Evolutionary conservation across 2,113 vertebrate genomes (phyloP), one percentile per base, ranked within the genome.

Genomic region (Sclerurus mexicanus): DNA sequence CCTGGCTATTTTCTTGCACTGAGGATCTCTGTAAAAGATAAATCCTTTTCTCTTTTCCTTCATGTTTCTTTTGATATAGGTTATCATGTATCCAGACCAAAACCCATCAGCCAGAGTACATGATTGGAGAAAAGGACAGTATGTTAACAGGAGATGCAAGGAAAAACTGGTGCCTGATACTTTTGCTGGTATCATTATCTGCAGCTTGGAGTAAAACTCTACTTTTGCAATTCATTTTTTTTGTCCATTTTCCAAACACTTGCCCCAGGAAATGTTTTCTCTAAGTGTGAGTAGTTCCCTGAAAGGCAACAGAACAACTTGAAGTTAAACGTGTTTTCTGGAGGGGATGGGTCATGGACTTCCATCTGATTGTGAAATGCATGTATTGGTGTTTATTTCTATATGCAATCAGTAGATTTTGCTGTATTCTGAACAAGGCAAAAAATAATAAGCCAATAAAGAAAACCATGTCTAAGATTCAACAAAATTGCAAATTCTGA

Each of bases 111-210:
- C 14, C 14, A n/a, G 7, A 7, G 27, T 9, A 77, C 6, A 74
- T 2, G 62, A 58, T 33, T 18, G 16, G 7, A 30, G 63, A 33
- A 49, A 40, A 44, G 10, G 25, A n/a, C 22, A 47, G 5, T 8
- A 31, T 0, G 0, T 66, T 76, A 66, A 42, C 17, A 58, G 20
- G 27, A 77, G 16, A 24, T n/a, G 6, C 39, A 52, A 50, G 7
- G 6, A 5, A 55, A 64, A 79, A 25, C 4, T 39, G 20, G 4
- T 74, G 23, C 24, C 19, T 69, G 15, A 46, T 79, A 9, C 23
- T 77, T 88, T 46, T 74, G 12, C 39, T 63, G 33, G 12, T 37
- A 50, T 12, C 25, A 39, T 74, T 74, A 52, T 87, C 27, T 52
- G 27, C 24, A 55, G 6, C 31, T 92, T 67, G 44, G 30, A 71